Percentiles rank a stretch among this genome's conserved stretches.
These are phyloP conservation scores for Choristoneura rosaceana DNA, from an alignment of 2,888 invertebrate genomes.

Conservation along the genomic window DNA sequence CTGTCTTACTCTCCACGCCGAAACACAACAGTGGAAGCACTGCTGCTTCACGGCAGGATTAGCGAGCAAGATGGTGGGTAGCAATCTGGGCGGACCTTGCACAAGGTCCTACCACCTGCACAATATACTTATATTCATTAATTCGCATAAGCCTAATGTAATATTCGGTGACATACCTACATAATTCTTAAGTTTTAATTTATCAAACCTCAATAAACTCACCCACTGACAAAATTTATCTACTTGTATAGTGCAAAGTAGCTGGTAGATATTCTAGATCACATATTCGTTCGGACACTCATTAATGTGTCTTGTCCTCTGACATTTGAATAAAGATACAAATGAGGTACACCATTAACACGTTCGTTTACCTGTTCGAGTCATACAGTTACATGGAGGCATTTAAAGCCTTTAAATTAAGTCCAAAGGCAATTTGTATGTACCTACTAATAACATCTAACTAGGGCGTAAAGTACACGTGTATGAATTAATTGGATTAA, in stretches of 20 bases:
- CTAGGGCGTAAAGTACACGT: no score
- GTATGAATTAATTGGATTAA: no score
- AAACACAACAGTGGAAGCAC: no score
- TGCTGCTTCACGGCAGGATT: no score
- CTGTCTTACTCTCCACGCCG: no score
- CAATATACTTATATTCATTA: no score
- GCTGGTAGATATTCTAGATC: constrained; percentile 6
- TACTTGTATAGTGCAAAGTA: constrained; percentile 17
- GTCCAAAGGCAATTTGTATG: background rate
- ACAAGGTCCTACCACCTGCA: no score
- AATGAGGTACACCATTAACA: constrained; percentile 46
- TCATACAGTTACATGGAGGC: constrained; percentile 13
- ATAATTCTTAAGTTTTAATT: background rate
- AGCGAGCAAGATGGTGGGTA: no score
- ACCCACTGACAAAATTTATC: background rate
- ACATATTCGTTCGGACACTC: constrained; percentile 34
- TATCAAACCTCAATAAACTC: background rate
- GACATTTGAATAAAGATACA: constrained; percentile 65
- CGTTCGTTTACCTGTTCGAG: constrained; percentile 5
- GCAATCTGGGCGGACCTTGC: no score
- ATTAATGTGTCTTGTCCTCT: constrained; percentile 55
- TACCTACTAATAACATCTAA: background rate
- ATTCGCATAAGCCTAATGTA: no score
- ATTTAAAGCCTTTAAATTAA: background rate
- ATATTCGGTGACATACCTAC: background rate